Evolutionary conservation across 2,797 vertebrate species (phyloP).

Genomic region (Danio jaintianensis): DNA sequence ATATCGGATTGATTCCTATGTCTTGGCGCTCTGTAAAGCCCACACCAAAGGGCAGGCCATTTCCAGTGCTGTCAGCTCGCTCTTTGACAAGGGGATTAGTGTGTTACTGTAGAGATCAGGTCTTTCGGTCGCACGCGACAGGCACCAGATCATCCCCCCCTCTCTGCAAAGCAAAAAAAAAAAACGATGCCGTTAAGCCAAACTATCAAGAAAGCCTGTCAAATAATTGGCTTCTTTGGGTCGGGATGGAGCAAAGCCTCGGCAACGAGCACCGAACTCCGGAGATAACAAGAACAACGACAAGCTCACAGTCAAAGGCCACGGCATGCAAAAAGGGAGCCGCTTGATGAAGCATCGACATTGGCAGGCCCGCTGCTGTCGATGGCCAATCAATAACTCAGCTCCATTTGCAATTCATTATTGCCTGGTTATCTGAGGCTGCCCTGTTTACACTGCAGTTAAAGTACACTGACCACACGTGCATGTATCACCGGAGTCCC

Average conservation of each 20-base stretch:
- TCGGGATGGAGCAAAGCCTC: conserved; percentile 61
- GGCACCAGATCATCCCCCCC: conserved; percentile 60
- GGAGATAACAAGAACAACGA: conserved; percentile 83
- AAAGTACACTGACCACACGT: conserved; percentile 64
- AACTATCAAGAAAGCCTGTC: conserved; percentile 81
- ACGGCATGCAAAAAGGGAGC: conserved; percentile 72
- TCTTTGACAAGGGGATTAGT: conserved; percentile 62
- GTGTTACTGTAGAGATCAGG: conserved; percentile 52
- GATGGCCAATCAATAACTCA: conserved; percentile 82
- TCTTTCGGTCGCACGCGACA: conserved; percentile 57
- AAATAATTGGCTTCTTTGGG: conserved; percentile 78
- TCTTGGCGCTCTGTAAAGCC: conserved; percentile 60
- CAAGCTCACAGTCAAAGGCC: conserved; percentile 78
- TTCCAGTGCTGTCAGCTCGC: conserved; percentile 59
- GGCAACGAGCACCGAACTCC: conserved; percentile 70
- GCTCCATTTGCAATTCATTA: conserved; percentile 88
- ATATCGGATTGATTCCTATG: conserved; percentile 52
- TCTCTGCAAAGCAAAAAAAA: conserved; percentile 77
- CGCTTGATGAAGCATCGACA: conserved; percentile 83
- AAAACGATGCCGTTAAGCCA: conserved; percentile 81
- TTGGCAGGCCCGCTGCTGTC: conserved; percentile 74
- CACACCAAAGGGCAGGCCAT: conserved; percentile 73
- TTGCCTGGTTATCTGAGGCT: conserved; percentile 80
- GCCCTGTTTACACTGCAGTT: conserved; percentile 81
- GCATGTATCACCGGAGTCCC: conserved; percentile 38